These are phyloP conservation scores for Micronycteris hirsuta DNA, from an alignment of 2,113 vertebrate genomes.

Conservation along the genomic window DNA sequence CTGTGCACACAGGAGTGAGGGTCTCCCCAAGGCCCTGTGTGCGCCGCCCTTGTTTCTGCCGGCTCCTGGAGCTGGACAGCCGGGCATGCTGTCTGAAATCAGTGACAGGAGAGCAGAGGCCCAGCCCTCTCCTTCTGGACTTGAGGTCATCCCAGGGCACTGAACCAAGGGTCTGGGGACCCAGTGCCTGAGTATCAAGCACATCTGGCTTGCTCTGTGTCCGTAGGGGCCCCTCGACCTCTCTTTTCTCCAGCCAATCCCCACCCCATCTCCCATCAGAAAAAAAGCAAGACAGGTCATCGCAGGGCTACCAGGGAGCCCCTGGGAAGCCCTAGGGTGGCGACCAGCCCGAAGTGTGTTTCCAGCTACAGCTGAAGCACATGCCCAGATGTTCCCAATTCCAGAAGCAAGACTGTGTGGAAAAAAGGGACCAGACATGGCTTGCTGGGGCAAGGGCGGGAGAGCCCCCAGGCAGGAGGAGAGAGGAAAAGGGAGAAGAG, in stretches of 20 bases:
- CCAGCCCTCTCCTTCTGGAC: neutral
- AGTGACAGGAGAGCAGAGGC: neutral
- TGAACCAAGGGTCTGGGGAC: neutral
- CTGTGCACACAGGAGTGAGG: no score
- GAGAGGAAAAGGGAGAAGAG: neutral
- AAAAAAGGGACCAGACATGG: neutral
- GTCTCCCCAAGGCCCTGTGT: fast-evolving
- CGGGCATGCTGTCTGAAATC: neutral
- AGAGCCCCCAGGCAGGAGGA: neutral
- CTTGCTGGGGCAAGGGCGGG: neutral
- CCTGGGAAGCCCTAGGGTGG: neutral
- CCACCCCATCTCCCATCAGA: neutral
- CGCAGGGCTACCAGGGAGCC: neutral
- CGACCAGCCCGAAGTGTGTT: neutral
- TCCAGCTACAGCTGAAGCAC: neutral
- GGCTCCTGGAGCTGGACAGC: neutral
- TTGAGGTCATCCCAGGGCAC: neutral
- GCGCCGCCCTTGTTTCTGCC: neutral
- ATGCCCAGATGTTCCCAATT: neutral
- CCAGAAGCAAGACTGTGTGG: neutral
- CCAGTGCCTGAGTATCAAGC: neutral
- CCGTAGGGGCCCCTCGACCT: neutral
- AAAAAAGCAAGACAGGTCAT: neutral
- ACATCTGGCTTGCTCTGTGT: neutral
- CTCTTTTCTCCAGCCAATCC: neutral